Conservation (phyloP, 2,797 vertebrate species). For the Lacerta bilineata region DNA sequence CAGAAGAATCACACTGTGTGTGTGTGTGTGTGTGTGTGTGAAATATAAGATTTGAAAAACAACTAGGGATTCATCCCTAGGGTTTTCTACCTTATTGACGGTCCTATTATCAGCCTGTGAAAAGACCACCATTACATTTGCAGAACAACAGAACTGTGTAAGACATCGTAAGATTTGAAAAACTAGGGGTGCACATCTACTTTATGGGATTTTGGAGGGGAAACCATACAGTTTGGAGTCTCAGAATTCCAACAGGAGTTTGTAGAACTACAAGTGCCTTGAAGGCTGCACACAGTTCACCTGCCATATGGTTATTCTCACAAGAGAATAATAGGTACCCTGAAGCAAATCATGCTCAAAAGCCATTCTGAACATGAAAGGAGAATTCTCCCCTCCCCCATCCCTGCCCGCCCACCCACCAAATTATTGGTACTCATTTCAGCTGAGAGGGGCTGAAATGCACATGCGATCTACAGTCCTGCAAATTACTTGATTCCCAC, state of each 20-base stretch:
- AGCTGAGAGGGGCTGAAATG: not conserved
- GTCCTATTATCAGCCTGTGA: too few species aligned
- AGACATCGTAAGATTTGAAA: not conserved
- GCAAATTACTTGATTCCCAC: too few species aligned
- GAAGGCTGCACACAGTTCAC: not conserved
- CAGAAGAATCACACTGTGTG: not conserved
- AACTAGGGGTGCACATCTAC: not conserved
- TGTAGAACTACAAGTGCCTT: not conserved
- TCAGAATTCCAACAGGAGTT: not conserved
- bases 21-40: too few species aligned
- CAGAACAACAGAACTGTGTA: not conserved
- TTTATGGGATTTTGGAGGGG: not conserved
- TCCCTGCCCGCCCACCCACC: too few species aligned
- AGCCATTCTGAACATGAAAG: not conserved
- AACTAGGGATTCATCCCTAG: too few species aligned
- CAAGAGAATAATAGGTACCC: not conserved
- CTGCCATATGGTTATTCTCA: conserved; percentile 1
- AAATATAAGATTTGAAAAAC: too few species aligned
- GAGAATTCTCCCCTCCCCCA: too few species aligned
- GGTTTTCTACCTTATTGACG: too few species aligned
- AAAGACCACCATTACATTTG: too few species aligned
- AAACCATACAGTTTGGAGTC: not conserved
- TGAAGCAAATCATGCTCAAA: conserved; percentile 4
- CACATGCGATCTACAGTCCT: too few species aligned
- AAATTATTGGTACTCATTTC: not conserved